Evolutionary conservation across 1,140 invertebrate genomes (phyloP).

Genomic region (Tachypleus tridentatus): DNA sequence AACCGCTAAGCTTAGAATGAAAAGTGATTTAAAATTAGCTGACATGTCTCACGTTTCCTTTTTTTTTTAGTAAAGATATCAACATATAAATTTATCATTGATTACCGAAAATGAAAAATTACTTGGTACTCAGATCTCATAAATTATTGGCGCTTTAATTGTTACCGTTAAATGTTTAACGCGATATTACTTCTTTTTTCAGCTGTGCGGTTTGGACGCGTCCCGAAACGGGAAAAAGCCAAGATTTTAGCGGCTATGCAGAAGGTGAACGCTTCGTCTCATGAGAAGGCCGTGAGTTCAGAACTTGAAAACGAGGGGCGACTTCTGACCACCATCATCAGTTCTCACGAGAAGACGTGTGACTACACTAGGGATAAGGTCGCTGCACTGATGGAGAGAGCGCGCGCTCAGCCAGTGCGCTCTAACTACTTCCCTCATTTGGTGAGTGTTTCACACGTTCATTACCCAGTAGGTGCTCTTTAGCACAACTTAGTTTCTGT

Average conservation of each 20-base stretch:
- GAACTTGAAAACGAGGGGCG: slow-evolving; percentile 84
- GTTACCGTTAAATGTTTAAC: too few relatives aligned
- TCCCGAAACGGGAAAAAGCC: slow-evolving; percentile 97
- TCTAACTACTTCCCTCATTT: slow-evolving; percentile 54
- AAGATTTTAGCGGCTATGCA: slow-evolving; percentile 98
- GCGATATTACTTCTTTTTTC: slow-evolving; percentile 35
- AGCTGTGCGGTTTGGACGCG: slow-evolving; percentile 98
- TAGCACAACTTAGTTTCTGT: too few relatives aligned
- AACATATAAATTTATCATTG: too few relatives aligned
- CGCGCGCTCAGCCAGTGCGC: slow-evolving; percentile 74
- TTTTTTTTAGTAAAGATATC: too few relatives aligned
- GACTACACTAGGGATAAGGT: slow-evolving; percentile 90
- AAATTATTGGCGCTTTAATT: too few relatives aligned
- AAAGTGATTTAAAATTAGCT: too few relatives aligned
- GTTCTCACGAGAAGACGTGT: slow-evolving; percentile 87
- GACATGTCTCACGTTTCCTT: too few relatives aligned
- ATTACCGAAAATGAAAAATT: too few relatives aligned
- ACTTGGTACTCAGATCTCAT: too few relatives aligned
- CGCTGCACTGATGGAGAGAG: slow-evolving; percentile 65
- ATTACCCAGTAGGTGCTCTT: too few relatives aligned
- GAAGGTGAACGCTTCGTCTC: slow-evolving; percentile 74
- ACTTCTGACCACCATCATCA: slow-evolving; percentile 67
- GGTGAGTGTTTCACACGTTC: slow-evolving; percentile 26
- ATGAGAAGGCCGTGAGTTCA: slow-evolving; percentile 73
- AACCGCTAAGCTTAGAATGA: too few relatives aligned